Percentiles rank a stretch among this genome's conserved stretches.
These are phyloP conservation scores for Pantherophis alleghaniensis DNA, from an alignment of 2,797 vertebrate species.

Conservation along the genomic window DNA sequence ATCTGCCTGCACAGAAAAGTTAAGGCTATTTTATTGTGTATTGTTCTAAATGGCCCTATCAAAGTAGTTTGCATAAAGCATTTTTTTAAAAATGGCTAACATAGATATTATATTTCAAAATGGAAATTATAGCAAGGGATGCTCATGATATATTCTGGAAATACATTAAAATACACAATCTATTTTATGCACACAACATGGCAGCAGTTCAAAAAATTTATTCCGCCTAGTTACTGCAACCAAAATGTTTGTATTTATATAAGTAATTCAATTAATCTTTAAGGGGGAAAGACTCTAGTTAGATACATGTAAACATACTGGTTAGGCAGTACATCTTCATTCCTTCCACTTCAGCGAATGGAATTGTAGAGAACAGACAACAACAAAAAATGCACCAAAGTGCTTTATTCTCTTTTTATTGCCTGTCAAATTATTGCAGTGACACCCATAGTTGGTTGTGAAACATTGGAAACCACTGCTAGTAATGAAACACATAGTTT, in stretches of 20 bases:
- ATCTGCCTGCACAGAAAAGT: neutral
- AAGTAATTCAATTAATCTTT: slow-evolving; percentile 69
- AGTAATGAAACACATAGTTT: slow-evolving; percentile 63
- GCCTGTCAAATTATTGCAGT: slow-evolving; percentile 74
- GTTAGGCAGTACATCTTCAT: slow-evolving; percentile 72
- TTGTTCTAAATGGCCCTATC: neutral
- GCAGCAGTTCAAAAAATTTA: slow-evolving; percentile 41
- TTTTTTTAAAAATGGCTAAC: neutral
- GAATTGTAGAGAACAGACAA: slow-evolving; percentile 60
- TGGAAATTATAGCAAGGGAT: neutral
- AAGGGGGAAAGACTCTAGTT: slow-evolving; percentile 61
- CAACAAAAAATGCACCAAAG: slow-evolving; percentile 64
- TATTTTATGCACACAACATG: slow-evolving; percentile 34
- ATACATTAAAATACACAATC: slow-evolving; percentile 23
- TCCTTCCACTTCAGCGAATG: slow-evolving; percentile 72
- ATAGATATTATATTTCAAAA: neutral
- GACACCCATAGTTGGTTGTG: slow-evolving; percentile 66
- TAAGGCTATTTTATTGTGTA: neutral
- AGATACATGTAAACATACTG: slow-evolving; percentile 68
- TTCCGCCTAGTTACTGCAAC: slow-evolving; percentile 47
- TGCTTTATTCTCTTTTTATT: slow-evolving; percentile 69
- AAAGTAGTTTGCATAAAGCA: neutral
- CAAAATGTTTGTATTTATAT: slow-evolving; percentile 59
- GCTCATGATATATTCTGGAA: neutral
- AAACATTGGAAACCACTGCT: slow-evolving; percentile 68